Conservation (phyloP, 2,113 vertebrate genomes). For the Pseudopipra pipra region DNA sequence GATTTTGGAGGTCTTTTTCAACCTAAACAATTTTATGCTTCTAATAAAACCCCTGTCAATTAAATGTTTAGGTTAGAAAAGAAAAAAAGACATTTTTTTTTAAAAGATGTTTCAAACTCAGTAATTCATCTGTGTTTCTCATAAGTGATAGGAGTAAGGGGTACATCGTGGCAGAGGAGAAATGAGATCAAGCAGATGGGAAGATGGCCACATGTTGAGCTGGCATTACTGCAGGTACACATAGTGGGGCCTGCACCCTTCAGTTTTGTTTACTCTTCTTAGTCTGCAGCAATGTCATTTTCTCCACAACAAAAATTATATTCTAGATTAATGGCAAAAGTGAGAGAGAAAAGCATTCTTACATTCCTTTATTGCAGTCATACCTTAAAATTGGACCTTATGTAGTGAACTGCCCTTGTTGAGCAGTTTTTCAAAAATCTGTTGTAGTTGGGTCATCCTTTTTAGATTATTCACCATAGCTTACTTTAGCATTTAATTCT, state of each 20-base stretch:
- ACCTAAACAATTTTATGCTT: background rate
- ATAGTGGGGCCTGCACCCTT: background rate
- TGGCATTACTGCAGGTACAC: background rate
- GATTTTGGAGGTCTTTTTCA: background rate
- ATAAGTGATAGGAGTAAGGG: background rate
- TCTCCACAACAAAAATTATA: background rate
- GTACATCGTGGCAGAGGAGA: background rate
- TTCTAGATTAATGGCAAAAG: background rate
- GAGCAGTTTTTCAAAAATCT: background rate
- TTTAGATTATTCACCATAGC: background rate
- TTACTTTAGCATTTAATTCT: background rate
- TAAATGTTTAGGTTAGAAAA: background rate
- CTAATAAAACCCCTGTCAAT: background rate
- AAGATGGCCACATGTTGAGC: background rate
- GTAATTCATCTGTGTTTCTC: background rate
- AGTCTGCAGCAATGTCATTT: background rate
- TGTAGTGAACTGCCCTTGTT: background rate
- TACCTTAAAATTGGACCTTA: background rate
- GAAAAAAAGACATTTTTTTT: background rate
- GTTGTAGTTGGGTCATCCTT: background rate
- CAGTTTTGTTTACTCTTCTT: background rate
- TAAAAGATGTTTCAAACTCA: background rate
- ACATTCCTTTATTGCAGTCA: background rate
- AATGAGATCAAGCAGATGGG: background rate
- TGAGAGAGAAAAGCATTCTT: background rate